Evolutionary conservation across 2,797 vertebrate genomes (phyloP).

Genomic region (Pseudopleuronectes americanus): DNA sequence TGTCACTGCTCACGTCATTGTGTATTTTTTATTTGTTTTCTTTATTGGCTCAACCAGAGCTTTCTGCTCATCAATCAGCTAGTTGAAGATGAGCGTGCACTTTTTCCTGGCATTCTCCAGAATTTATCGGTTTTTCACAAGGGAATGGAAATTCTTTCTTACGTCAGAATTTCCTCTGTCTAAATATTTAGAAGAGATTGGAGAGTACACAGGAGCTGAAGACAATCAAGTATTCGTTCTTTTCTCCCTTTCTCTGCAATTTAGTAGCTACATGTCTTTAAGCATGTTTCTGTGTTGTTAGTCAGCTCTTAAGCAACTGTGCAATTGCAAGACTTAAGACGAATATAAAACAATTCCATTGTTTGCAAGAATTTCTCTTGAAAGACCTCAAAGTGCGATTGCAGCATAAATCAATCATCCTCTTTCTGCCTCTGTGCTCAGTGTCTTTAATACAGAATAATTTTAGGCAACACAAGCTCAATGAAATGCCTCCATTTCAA

Average conservation of each 20-base stretch:
- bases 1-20: background rate
- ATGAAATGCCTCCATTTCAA: no score
- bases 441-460: background rate
- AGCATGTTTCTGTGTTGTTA: no score
- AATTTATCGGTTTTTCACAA: conserved; percentile 28
- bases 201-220: conserved; percentile 21
- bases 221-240: background rate
- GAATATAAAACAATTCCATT: no score
- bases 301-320: no score
- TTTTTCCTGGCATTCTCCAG: conserved; percentile 23
- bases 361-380: no score
- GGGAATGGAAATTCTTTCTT: conserved; percentile 20
- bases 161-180: conserved; percentile 12
- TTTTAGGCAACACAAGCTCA: no score
- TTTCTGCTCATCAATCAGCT: conserved; percentile 13
- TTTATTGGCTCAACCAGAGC: background rate
- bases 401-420: no score
- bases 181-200: conserved; percentile 35
- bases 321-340: no score
- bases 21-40: background rate
- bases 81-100: conserved; percentile 23
- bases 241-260: background rate
- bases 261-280: background rate
- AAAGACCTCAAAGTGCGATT: no score
- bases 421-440: background rate